Percentiles rank a stretch among this genome's conserved stretches.
Conservation (phyloP, 2,113 vertebrate species). For the Microcebus murinus region DNA sequence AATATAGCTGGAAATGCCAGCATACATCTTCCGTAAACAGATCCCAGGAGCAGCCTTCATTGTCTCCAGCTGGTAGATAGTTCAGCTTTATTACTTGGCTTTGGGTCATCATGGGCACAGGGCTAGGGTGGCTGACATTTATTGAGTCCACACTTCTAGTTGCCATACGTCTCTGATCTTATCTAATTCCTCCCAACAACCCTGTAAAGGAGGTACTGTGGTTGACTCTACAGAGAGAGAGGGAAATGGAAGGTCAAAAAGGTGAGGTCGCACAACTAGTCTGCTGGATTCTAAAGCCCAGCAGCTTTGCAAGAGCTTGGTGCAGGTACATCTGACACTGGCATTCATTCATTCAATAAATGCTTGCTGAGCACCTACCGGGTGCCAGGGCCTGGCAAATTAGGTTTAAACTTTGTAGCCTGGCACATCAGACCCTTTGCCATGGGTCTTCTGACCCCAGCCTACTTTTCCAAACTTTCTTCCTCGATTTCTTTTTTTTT, state of each 20-base stretch:
- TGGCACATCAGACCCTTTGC: not conserved
- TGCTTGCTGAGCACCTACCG: not conserved
- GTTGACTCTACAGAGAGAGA: not conserved
- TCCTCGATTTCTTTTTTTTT: not conserved
- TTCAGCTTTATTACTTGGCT: constrained; percentile 59
- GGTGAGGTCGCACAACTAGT: not conserved
- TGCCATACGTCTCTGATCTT: constrained; percentile 48
- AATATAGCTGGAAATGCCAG: constrained; percentile 57
- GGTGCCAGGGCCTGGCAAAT: not conserved
- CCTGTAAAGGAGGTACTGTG: constrained; percentile 12
- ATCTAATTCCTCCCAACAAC: constrained; percentile 52
- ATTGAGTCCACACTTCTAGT: constrained; percentile 40
- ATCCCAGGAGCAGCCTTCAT: constrained; percentile 61
- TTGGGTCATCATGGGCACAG: constrained; percentile 58
- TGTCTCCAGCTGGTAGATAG: constrained; percentile 45
- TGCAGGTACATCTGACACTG: not conserved
- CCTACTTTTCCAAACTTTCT: not conserved
- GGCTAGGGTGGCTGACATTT: constrained; percentile 54
- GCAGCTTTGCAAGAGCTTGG: not conserved
- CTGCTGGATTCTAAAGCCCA: not conserved
- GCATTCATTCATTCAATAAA: not conserved
- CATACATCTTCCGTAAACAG: constrained; percentile 71
- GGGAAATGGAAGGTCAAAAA: not conserved
- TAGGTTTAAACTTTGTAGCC: constrained; percentile 1
- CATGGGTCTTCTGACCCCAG: not conserved